Conservation (phyloP, 2,113 vertebrate genomes). For the Stigmatopora nigra region DNA sequence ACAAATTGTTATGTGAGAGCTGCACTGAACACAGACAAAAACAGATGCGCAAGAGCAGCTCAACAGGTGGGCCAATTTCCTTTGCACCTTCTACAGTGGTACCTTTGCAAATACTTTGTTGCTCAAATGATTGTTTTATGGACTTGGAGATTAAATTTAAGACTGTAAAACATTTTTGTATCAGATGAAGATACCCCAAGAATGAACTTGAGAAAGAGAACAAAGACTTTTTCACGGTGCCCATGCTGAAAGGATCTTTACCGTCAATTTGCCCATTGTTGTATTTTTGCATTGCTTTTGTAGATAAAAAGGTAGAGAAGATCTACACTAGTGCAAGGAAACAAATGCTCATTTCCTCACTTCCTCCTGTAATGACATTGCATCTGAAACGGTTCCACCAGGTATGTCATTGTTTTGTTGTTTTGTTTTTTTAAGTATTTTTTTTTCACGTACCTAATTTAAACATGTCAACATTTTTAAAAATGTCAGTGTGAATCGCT, state of each 20-base stretch:
- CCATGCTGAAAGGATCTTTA: neutral
- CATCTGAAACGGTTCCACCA: slow-evolving; percentile 98
- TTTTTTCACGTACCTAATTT: neutral
- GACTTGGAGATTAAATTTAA: too few relatives aligned
- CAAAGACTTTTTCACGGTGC: neutral
- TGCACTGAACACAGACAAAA: slow-evolving; percentile 83
- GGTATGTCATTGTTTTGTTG: slow-evolving; percentile 50
- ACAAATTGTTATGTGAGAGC: slow-evolving; percentile 91
- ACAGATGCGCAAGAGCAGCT: slow-evolving; percentile 70
- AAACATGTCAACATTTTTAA: neutral
- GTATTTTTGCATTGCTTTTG: slow-evolving; percentile 22
- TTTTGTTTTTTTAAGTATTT: neutral
- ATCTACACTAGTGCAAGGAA: slow-evolving; percentile 93
- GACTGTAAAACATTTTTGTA: too few relatives aligned
- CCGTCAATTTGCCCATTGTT: neutral
- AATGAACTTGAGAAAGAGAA: neutral
- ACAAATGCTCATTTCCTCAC: slow-evolving; percentile 87
- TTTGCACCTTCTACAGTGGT: neutral
- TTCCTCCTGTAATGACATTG: slow-evolving; percentile 87
- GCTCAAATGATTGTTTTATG: neutral
- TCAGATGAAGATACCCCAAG: too few relatives aligned
- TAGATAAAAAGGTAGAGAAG: slow-evolving; percentile 83
- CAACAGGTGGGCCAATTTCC: slow-evolving; percentile 67
- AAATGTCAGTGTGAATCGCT: neutral
- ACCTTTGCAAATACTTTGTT: neutral